phyloP scores from a whole-genome alignment of 1,140 invertebrate genomes.

The Gonioctena quinquepunctata region DNA sequence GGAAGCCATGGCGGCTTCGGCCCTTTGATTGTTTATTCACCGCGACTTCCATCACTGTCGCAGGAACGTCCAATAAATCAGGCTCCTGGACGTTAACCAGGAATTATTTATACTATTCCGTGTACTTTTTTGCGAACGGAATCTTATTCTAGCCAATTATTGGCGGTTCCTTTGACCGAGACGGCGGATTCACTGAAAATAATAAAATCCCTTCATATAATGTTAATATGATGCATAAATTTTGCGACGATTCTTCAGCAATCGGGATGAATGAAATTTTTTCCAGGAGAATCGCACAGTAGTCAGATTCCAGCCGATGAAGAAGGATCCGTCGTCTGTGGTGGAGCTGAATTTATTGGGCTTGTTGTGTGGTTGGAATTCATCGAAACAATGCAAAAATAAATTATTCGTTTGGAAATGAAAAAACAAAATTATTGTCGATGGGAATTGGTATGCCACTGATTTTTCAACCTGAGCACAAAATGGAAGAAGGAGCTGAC shows the following conservation, averaged over 20 bases:
- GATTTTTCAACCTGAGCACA: too few relatives aligned
- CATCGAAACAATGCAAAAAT: too few relatives aligned
- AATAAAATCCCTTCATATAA: constrained; percentile 26
- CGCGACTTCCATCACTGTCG: constrained; percentile 50
- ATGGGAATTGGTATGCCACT: too few relatives aligned
- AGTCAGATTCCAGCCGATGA: not conserved
- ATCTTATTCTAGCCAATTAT: constrained; percentile 42
- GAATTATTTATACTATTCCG: constrained; percentile 46
- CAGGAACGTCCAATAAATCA: constrained; percentile 45
- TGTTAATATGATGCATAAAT: constrained; percentile 13
- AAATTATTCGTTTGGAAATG: too few relatives aligned
- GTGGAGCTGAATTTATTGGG: not conserved
- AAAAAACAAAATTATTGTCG: too few relatives aligned
- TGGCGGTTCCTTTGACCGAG: constrained; percentile 37
- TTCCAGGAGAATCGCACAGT: not conserved
- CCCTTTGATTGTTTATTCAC: constrained; percentile 50
- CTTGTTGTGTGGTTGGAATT: not conserved
- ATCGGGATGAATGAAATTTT: constrained; percentile 5
- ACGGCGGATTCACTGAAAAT: constrained; percentile 21
- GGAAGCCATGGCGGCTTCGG: constrained; percentile 27
- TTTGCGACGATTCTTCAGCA: not conserved
- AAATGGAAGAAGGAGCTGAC: too few relatives aligned
- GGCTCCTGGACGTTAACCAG: constrained; percentile 31
- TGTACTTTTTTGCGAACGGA: constrained; percentile 33
- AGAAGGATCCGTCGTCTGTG: not conserved